A percentile compares a stretch with the other conserved stretches of the same genome.
Conservation (phyloP, 1,140 invertebrate genomes). For the Aphelinus certus region DNA sequence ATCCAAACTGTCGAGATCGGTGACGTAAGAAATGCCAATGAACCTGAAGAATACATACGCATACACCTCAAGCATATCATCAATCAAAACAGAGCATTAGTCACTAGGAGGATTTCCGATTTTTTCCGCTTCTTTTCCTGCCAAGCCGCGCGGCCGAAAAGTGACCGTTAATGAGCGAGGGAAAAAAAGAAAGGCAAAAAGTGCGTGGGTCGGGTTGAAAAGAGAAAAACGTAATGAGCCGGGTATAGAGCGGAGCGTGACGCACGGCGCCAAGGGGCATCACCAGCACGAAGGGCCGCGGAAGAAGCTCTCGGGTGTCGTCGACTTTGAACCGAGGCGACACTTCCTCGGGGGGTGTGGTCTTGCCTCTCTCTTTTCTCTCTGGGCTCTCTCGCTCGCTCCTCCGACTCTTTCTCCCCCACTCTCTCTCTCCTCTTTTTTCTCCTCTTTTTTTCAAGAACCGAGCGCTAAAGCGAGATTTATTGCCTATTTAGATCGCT, state of each 20-base stretch:
- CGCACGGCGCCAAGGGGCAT: neutral
- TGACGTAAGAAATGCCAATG: neutral
- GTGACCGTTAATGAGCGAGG: slow-evolving; percentile 5
- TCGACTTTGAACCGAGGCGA: slow-evolving; percentile 9
- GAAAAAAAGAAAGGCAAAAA: neutral
- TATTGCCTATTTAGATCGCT: slow-evolving; percentile 32
- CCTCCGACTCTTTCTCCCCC: neutral
- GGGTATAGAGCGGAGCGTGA: neutral
- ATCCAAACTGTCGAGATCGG: slow-evolving; percentile 6
- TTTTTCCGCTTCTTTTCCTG: neutral
- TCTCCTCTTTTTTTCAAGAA: neutral
- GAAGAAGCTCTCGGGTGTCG: slow-evolving; percentile 2
- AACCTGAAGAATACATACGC: neutral
- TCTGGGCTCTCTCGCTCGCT: neutral
- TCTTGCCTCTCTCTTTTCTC: neutral
- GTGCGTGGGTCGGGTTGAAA: no score
- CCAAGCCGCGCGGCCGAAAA: neutral
- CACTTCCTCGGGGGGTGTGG: slow-evolving; percentile 26
- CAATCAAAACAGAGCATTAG: slow-evolving; percentile 34
- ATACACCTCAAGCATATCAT: neutral
- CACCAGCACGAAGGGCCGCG: neutral
- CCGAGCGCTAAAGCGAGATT: slow-evolving; percentile 20
- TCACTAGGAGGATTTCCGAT: neutral
- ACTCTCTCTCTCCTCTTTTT: neutral
- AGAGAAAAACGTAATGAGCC: neutral